Percentiles rank a stretch among this genome's conserved stretches.
Conservation (phyloP, 2,888 invertebrate genomes). For the Luperina testacea region DNA sequence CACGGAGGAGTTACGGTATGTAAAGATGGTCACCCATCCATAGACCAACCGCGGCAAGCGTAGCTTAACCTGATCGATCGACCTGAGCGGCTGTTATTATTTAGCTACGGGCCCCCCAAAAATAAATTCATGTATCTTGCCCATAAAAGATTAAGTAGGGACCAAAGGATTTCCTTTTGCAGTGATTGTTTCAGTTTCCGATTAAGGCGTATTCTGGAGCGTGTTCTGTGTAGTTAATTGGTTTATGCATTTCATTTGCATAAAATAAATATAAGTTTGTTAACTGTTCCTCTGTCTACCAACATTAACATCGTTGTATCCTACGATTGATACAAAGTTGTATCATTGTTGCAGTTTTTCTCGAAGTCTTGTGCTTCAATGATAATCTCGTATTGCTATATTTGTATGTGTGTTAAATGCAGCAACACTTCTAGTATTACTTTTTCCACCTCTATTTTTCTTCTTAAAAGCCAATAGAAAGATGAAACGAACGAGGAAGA, state of each 20-base stretch:
- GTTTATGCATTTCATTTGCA: background rate
- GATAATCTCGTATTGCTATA: too few species aligned
- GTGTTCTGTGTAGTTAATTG: slow-evolving; percentile 1
- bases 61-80: too few species aligned
- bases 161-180: slow-evolving; percentile 17
- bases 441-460: background rate
- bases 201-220: background rate
- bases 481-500: background rate
- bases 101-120: slow-evolving; percentile 3
- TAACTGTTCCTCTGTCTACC: too few species aligned
- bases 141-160: slow-evolving; percentile 24
- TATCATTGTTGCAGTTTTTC: background rate
- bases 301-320: background rate
- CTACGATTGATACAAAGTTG: background rate
- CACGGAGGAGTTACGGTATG: too few species aligned
- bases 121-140: slow-evolving; percentile 38
- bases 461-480: background rate
- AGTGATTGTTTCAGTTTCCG: slow-evolving; percentile 12
- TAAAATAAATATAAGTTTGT: background rate
- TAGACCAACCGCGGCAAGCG: too few species aligned
- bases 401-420: background rate
- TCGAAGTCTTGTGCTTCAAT: background rate
- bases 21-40: too few species aligned
- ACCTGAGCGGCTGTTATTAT: too few species aligned
- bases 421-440: background rate